Percentiles rank a stretch among this genome's conserved stretches.
These are phyloP conservation scores for Thomomys bottae DNA, from an alignment of 2,113 vertebrate genomes.

Conservation along the genomic window DNA sequence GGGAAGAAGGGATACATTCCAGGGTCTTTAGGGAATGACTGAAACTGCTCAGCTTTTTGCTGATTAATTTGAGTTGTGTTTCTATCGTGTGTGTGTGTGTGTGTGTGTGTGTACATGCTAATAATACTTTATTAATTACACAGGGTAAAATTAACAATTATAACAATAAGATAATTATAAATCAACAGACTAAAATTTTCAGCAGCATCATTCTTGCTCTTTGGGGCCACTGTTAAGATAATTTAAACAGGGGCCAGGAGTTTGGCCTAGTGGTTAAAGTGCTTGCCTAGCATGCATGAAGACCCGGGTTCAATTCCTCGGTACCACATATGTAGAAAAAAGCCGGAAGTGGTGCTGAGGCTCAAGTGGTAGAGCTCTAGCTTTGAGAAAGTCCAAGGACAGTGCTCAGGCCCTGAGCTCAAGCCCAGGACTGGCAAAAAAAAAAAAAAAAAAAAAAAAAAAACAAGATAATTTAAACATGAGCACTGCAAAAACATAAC, in stretches of 20 bases:
- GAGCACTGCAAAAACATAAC: background rate
- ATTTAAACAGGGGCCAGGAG: background rate
- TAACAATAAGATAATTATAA: background rate
- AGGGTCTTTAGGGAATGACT: background rate
- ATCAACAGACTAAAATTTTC: background rate
- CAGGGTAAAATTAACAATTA: background rate
- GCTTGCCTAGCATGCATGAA: no score
- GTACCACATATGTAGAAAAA: no score
- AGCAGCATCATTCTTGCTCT: background rate
- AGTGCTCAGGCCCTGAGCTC: no score
- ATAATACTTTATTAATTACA: background rate
- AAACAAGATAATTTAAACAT: background rate
- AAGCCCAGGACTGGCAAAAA: no score
- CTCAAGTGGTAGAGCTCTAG: no score
- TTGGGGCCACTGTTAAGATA: background rate
- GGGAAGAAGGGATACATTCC: background rate
- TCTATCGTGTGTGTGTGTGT: background rate
- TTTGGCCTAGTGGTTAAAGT: no score
- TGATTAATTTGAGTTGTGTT: background rate
- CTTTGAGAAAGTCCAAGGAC: no score
- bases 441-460: no score
- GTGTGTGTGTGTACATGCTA: background rate
- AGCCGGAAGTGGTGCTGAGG: no score
- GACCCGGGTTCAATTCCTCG: no score
- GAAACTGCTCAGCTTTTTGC: background rate